Base-by-base conservation (phyloP, 2,888 invertebrate genomes). In the Fabriciana adippe region DNA sequence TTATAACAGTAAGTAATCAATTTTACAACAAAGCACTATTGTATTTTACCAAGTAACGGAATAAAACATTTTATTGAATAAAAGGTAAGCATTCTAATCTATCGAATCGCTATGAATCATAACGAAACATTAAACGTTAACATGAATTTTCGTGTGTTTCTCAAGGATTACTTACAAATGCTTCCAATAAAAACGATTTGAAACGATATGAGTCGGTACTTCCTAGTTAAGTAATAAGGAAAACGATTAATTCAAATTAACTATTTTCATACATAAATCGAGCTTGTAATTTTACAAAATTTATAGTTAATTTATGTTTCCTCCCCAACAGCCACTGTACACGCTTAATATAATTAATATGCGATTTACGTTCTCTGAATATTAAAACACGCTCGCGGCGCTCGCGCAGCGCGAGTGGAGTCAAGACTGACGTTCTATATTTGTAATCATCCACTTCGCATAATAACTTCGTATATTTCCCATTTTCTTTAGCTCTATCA, bases 401-500 rank as follows among this genome's bases (percentile, higher is more conserved):
- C 88, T 81, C 85, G 84, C 89, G 89, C 85, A 81, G 74, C 83
- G 81, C 83, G 79, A 75, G 74, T 70, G 73, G 75, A 73, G 82
- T 81, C 86, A 81, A 84, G 87, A 92, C 92, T 92, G 92, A 83
- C 86, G 84, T 75, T 88, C 90, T 91, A 92, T 88, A 88, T 90
- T 90, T 86, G 88, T 88, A 86, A 84, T 86, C 87, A 55, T 66
- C 60, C 60, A 89, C 89, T 88, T 64, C 61, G 89, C 85, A 81
- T 86, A 89, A 88, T 88, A 90, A 89, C 87, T 89, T 87, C 82
- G 83, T 88, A 85, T 83, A 89, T 90, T 92, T 85, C 87, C 84
- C 81, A 84, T 85, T 87, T 90, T 88, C 85, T 82, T 81, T 80
- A 77, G 77, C 77, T 51, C 74, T 71, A 82, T 83, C 85, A 86